Conservation (phyloP, 2,888 invertebrate genomes). For the Dugesia japonica region DNA sequence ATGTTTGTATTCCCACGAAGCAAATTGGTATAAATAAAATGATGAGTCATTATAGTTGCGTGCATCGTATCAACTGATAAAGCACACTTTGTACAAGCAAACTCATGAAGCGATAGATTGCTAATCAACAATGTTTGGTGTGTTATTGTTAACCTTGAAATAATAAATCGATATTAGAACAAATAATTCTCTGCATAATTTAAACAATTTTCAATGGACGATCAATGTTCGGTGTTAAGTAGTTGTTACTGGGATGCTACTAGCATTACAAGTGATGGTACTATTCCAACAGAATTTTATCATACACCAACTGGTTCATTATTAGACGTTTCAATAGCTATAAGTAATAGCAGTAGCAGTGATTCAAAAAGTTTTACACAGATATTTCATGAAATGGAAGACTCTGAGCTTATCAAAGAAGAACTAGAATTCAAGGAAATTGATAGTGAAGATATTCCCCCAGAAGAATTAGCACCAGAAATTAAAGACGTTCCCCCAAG, state of each 20-base stretch:
- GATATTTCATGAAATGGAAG: not conserved
- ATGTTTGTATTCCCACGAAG: not conserved
- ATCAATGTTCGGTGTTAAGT: not conserved
- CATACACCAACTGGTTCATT: not conserved
- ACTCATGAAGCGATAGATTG: not conserved
- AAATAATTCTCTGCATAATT: not conserved
- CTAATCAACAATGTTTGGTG: not conserved
- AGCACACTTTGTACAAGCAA: not conserved
- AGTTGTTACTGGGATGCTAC: conserved; percentile 5
- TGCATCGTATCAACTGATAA: not conserved
- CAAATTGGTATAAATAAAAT: not conserved
- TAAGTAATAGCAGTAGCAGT: not conserved
- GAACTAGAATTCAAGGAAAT: not conserved
- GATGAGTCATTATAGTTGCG: not conserved
- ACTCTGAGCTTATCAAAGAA: not conserved
- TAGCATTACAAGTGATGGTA: not conserved
- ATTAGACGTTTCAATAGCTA: not conserved
- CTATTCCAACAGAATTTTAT: not conserved
- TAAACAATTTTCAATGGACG: not conserved
- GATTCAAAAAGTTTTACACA: not conserved
- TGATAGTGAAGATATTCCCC: not conserved
- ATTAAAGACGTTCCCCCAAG: not conserved
- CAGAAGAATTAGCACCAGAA: not conserved
- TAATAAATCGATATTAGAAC: conserved; percentile 3
- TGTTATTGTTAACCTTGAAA: not conserved